These are phyloP conservation scores for Liodrosophila aerea DNA, from an alignment of 2,888 invertebrate genomes.

Conservation along the genomic window DNA sequence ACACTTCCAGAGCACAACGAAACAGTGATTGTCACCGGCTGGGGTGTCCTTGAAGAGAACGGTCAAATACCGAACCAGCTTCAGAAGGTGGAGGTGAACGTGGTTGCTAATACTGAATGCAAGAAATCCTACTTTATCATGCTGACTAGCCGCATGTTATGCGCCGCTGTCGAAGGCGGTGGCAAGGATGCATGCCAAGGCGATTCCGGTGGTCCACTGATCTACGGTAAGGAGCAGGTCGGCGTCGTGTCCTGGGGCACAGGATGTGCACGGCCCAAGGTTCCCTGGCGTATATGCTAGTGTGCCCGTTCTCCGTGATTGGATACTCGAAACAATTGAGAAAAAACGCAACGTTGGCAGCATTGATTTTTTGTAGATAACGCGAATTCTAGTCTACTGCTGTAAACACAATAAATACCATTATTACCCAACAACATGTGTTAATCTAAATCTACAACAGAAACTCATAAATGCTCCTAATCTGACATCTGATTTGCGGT, in stretches of 20 bases:
- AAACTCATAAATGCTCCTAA: too few species aligned
- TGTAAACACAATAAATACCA: conserved; percentile 1
- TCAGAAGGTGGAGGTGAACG: conserved; percentile 65
- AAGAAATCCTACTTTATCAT: conserved; percentile 51
- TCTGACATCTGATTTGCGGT: too few species aligned
- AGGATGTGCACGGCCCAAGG: conserved; percentile 62
- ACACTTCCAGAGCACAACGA: conserved; percentile 58
- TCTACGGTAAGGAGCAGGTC: conserved; percentile 56
- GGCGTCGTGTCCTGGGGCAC: conserved; percentile 80
- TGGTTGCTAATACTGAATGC: conserved; percentile 65
- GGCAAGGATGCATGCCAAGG: conserved; percentile 80
- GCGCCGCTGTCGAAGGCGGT: conserved; percentile 67
- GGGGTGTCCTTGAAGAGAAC: conserved; percentile 67
- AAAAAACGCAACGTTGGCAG: conserved; percentile 38
- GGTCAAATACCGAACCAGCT: conserved; percentile 45
- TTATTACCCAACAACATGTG: not conserved
- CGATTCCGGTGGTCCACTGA: conserved; percentile 80
- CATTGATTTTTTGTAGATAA: conserved; percentile 53
- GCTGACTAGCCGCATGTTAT: conserved; percentile 74
- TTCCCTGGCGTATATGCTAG: conserved; percentile 76
- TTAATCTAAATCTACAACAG: not conserved
- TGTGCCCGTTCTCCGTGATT: conserved; percentile 57
- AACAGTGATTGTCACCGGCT: conserved; percentile 67
- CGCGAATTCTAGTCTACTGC: not conserved
- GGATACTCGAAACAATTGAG: conserved; percentile 48